Evolutionary conservation across 1,140 invertebrate genomes (phyloP).

Genomic region (Epicauta chinensis): DNA sequence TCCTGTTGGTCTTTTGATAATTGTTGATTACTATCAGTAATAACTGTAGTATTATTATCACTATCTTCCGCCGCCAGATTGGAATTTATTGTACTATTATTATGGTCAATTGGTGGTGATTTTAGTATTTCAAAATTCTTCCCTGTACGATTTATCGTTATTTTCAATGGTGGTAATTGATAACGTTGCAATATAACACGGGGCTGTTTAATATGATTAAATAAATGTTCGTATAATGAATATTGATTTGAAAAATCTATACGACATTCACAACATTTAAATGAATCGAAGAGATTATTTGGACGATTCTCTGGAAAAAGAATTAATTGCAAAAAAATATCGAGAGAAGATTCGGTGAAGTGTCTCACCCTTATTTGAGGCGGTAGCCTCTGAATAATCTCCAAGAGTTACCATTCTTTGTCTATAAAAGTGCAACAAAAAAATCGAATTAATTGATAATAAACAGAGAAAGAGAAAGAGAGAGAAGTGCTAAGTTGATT

Average conservation of each 20-base stretch:
- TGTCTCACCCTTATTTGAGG: conserved; percentile 10
- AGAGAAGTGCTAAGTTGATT: not conserved
- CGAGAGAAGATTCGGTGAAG: not conserved
- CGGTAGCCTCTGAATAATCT: conserved; percentile 4
- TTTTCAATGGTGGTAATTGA: conserved; percentile 30
- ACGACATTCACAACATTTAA: conserved; percentile 34
- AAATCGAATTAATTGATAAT: conserved; percentile 1
- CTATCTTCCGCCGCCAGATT: conserved; percentile 6
- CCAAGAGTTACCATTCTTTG: conserved; percentile 13
- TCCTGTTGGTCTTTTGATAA: no score
- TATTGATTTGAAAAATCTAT: conserved; percentile 31
- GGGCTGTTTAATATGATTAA: conserved; percentile 35
- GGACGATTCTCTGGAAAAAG: conserved; percentile 3
- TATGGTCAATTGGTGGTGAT: conserved; percentile 22
- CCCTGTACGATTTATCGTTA: conserved; percentile 27
- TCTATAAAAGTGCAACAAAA: conserved; percentile 9
- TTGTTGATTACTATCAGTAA: not conserved
- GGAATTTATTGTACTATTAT: conserved; percentile 5
- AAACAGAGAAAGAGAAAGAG: not conserved
- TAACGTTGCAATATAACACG: conserved; percentile 25
- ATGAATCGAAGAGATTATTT: conserved; percentile 8
- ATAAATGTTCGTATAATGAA: conserved; percentile 32
- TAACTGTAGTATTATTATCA: no score
- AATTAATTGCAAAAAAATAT: not conserved
- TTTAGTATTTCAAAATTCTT: conserved; percentile 36